A percentile compares a stretch with the other conserved stretches of the same genome.
Evolutionary conservation across 2,888 invertebrate genomes (phyloP).

Genomic region (Chaitophorus viminalis): DNA sequence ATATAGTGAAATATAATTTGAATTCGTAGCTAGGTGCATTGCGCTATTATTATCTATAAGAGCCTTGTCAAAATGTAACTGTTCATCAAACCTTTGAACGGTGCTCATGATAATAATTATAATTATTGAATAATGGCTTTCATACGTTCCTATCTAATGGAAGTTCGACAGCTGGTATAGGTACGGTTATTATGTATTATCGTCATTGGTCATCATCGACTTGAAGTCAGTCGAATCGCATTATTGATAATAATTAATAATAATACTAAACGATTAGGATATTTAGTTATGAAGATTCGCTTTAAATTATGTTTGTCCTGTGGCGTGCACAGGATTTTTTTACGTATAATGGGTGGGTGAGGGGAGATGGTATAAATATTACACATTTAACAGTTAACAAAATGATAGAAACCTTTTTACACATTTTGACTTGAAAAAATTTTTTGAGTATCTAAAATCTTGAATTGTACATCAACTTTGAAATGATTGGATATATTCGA

Average conservation of each 20-base stretch:
- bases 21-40: background rate
- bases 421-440: too few relatives aligned
- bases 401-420: too few relatives aligned
- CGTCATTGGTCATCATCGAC: background rate
- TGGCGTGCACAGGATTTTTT: too few relatives aligned
- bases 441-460: too few relatives aligned
- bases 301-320: too few relatives aligned
- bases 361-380: too few relatives aligned
- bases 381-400: too few relatives aligned
- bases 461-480: too few relatives aligned
- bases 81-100: background rate
- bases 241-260: background rate
- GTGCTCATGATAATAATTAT: slow-evolving; percentile 17
- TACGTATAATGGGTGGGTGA: too few relatives aligned
- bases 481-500: too few relatives aligned
- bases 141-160: slow-evolving; percentile 1
- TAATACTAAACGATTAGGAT: background rate
- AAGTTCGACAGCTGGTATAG: slow-evolving; percentile 4
- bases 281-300: too few relatives aligned
- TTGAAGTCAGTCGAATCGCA: background rate
- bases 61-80: background rate
- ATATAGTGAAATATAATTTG: background rate
- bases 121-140: slow-evolving; percentile 37
- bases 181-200: background rate
- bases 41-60: background rate